Evolutionary conservation across 2,113 vertebrate species (phyloP).

Genomic region (Vidua chalybeata): DNA sequence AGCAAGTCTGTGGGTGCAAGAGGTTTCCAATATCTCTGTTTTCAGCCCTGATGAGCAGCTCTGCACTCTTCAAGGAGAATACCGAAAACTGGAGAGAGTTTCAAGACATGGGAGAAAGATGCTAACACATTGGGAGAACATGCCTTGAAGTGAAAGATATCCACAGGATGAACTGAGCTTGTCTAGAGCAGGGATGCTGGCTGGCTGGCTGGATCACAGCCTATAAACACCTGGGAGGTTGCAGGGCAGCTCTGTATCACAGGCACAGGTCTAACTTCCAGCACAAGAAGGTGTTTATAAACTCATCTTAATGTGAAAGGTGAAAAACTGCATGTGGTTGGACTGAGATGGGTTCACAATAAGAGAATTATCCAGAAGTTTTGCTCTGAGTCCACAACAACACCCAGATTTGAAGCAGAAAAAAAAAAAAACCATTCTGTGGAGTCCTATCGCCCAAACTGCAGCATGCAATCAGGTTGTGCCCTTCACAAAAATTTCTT

Average conservation of each 20-base stretch:
- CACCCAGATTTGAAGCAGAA: background rate
- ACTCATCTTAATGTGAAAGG: background rate
- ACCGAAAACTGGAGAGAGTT: background rate
- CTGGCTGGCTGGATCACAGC: background rate
- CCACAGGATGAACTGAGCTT: rapidly evolving
- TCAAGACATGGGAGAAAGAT: background rate
- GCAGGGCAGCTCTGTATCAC: background rate
- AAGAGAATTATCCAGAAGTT: background rate
- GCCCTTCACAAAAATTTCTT: background rate
- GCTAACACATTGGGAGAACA: background rate
- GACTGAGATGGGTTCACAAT: background rate
- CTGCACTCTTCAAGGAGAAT: background rate
- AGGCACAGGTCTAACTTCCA: background rate
- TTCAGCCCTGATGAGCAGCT: background rate
- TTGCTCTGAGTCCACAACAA: background rate
- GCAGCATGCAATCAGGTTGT: background rate
- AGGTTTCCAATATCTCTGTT: background rate
- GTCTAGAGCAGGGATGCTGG: background rate
- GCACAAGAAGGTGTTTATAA: background rate
- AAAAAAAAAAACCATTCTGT: background rate
- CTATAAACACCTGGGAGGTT: background rate
- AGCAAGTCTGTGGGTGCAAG: background rate
- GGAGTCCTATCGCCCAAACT: background rate
- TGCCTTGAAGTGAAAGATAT: background rate
- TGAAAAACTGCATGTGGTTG: background rate